Evolutionary conservation across 2,797 vertebrate genomes (phyloP), one percentile per base, ranked within the genome.

Genomic region (Natrix natrix): DNA sequence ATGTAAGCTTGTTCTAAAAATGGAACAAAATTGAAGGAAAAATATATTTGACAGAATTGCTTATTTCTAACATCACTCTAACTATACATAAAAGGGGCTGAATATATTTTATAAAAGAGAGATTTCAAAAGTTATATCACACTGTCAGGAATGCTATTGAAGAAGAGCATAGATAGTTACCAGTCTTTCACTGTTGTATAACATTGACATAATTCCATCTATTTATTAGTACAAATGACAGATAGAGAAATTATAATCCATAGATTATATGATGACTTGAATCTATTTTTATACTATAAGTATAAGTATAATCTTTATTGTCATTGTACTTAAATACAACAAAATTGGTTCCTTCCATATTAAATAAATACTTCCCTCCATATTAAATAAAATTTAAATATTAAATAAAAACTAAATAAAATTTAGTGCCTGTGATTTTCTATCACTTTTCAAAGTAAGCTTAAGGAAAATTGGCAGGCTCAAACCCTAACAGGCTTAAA

Each of bases 111-210:
- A 86, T 8, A 86, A 28, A 16, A 90, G 11, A 22, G 16, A 54
- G 43, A 37, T 91, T 74, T 37, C 24, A 55, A 48, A 86, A 86
- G 56, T 60, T n/a, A 91, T 20, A 61, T 54, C 78, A 28, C 16
- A 28, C n/a, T 14, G 7, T 28, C 5, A 61, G 4, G n/a, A n/a
- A 26, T 61, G 52, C 32, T n/a, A n/a, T 1, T 20, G 24, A 20
- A 61, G 56, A 60, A 28, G 7, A 87, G 26, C 26, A 87, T 54
- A 48, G 28, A 92, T 83, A 90, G 90, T 94, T 59, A 93, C 48
- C 93, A 94, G 93, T 13, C n/a, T 87, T 28, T 66, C 57, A 96
- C 90, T 95, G 94, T 94, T 94, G 91, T 94, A 95, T n/a, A 93
- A 86, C 92, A 94, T 52, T 94, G 93, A 95, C 93, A 92, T 93